Base-by-base conservation (phyloP, 2,888 invertebrate genomes). In the Cantharis rustica region DNA sequence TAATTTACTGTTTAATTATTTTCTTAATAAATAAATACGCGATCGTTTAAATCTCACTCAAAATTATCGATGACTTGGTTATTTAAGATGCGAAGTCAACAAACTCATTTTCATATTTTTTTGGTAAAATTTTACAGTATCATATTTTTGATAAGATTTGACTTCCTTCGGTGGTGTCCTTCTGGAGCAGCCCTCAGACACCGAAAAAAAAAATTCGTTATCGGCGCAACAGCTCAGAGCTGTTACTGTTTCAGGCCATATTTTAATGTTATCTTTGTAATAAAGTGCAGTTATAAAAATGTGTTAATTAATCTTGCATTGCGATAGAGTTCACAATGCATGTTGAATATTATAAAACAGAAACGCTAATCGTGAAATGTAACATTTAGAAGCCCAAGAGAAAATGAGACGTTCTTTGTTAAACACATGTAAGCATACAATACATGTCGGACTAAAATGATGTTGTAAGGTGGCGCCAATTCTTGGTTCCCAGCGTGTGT, bases 401-500 rank as follows among this genome's bases (percentile, higher is more conserved):
- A 77, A 77, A 77, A 77, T 77, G 72, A 75, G 68, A 77, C 76
- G 73, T 73, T 73, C 76, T 76, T 76, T 76, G 76, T 76, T 68
- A 66, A 71, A 66, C 76, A 76, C 61, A 72, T 77, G 77, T 75
- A 76, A 75, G 71, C 69, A 20, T 47, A 47, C 66, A 72, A 75
- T 68, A 73, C 69, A 27, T 74, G 76, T 64, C 78, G 76, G 80
- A 73, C 79, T 76, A 68, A 76, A 79, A 78, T 76, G 80, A 80
- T 77, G 26, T 27, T 27, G 80, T 76, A 80, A 73, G 77, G 80
- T 81, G 81, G 81, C 81, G 81, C 81, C 81, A 81, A 77, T 76
- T 73, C 77, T 75, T 61, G 66, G 79, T 80, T 81, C 80, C 78
- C 81, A 81, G 78, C 80, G 80, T 79, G 80, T 80, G 80, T 79